phyloP scores from a whole-genome alignment of 2,113 vertebrate species.

The Pluvianellus socialis region DNA sequence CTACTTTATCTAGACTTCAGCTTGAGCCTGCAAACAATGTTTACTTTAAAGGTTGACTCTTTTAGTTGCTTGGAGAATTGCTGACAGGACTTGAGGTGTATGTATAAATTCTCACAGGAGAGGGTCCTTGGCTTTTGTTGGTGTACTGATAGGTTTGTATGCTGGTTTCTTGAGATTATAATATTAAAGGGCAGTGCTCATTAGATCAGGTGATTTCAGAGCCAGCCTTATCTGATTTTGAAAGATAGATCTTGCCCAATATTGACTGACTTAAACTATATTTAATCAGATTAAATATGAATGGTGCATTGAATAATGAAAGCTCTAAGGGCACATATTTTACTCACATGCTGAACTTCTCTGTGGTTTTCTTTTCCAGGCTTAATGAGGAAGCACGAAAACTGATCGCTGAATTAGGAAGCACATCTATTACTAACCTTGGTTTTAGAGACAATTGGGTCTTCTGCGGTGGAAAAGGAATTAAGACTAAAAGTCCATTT shows the following conservation, averaged over 20 bases:
- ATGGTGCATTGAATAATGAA: neutral
- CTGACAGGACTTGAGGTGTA: neutral
- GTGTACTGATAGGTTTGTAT: neutral
- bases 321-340: neutral
- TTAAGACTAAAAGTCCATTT: conserved; percentile 98
- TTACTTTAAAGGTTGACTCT: neutral
- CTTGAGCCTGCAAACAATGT: neutral
- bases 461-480: conserved; percentile 97
- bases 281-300: neutral
- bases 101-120: neutral
- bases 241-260: neutral
- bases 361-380: conserved; percentile 62
- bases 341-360: neutral
- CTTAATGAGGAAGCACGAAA: conserved; percentile 89
- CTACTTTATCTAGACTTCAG: neutral
- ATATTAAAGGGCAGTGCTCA: neutral
- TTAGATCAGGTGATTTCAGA: neutral
- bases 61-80: neutral
- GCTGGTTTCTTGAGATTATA: neutral
- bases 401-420: conserved; percentile 88
- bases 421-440: conserved; percentile 79
- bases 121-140: neutral
- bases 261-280: neutral
- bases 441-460: conserved; percentile 97
- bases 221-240: neutral